These are phyloP conservation scores for Artibeus lituratus DNA, from an alignment of 2,797 vertebrate genomes.

Conservation along the genomic window DNA sequence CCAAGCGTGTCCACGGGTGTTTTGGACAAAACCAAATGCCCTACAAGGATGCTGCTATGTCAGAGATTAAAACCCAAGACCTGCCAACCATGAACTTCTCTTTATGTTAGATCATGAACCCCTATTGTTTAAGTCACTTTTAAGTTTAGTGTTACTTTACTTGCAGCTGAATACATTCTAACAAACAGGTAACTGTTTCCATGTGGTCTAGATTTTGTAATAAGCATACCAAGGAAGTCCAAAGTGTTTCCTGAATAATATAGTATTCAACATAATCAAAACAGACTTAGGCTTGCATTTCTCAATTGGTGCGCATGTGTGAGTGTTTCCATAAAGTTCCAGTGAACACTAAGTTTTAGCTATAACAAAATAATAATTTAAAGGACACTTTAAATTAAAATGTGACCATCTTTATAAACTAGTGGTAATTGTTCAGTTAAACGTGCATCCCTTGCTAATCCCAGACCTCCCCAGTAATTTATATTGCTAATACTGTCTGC, in stretches of 20 bases:
- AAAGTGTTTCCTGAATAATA: neutral
- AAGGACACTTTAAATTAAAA: conserved; percentile 53
- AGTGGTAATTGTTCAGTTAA: conserved; percentile 56
- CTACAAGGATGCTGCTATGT: neutral
- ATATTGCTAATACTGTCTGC: conserved; percentile 13
- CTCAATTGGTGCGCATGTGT: neutral
- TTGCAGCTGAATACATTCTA: neutral
- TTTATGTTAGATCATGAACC: neutral
- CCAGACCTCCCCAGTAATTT: conserved; percentile 46
- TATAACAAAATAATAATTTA: conserved; percentile 43
- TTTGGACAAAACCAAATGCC: neutral
- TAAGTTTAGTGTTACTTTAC: neutral
- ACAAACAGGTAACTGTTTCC: neutral
- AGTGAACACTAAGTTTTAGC: conserved; percentile 14
- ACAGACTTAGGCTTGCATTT: neutral
- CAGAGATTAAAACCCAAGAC: neutral
- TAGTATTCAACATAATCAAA: neutral
- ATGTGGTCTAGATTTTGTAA: neutral
- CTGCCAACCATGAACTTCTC: neutral
- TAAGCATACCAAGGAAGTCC: neutral
- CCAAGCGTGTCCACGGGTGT: neutral
- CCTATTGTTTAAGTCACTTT: neutral
- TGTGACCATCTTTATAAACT: conserved; percentile 34
- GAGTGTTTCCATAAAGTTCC: neutral
- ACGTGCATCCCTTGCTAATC: conserved; percentile 57